phyloP scores from a whole-genome alignment of 2,113 vertebrate genomes.

The Notarius lentiginosus region DNA sequence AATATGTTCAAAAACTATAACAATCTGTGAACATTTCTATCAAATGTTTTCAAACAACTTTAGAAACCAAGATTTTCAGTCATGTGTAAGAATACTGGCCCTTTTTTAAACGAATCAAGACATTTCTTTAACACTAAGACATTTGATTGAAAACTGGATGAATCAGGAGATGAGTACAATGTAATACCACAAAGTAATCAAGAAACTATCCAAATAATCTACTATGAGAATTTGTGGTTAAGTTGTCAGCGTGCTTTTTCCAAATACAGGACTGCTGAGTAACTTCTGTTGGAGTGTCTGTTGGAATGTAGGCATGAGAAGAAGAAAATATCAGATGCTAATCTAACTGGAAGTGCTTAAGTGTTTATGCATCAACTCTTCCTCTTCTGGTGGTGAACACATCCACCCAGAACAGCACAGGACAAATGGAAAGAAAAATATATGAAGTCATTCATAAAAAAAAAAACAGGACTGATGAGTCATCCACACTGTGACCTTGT shows the following conservation, averaged over 20 bases:
- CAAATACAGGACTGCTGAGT: constrained; percentile 35
- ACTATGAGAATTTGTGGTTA: constrained; percentile 2
- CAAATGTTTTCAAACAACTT: neutral
- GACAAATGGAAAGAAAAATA: neutral
- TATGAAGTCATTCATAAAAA: neutral
- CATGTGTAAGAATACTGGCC: neutral
- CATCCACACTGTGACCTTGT: neutral
- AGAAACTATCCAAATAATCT: constrained; percentile 27
- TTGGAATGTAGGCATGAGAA: constrained; percentile 45
- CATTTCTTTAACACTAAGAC: neutral
- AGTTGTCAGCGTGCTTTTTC: neutral
- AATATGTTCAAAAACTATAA: neutral
- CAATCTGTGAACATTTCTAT: neutral
- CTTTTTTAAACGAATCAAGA: neutral
- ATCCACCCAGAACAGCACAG: constrained; percentile 24
- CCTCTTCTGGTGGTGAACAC: constrained; percentile 43
- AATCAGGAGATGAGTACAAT: constrained; percentile 12
- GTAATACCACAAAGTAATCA: constrained; percentile 11
- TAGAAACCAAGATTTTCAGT: neutral
- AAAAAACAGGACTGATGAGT: constrained; percentile 2
- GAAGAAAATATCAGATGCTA: neutral
- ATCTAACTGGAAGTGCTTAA: constrained; percentile 50
- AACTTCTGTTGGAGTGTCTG: constrained; percentile 29
- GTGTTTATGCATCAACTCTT: constrained; percentile 43
- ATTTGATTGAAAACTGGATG: neutral